A percentile compares a stretch with the other conserved stretches of the same genome.
phyloP scores from a whole-genome alignment of 1,140 invertebrate genomes.

The Drosophila ercepeae region DNA sequence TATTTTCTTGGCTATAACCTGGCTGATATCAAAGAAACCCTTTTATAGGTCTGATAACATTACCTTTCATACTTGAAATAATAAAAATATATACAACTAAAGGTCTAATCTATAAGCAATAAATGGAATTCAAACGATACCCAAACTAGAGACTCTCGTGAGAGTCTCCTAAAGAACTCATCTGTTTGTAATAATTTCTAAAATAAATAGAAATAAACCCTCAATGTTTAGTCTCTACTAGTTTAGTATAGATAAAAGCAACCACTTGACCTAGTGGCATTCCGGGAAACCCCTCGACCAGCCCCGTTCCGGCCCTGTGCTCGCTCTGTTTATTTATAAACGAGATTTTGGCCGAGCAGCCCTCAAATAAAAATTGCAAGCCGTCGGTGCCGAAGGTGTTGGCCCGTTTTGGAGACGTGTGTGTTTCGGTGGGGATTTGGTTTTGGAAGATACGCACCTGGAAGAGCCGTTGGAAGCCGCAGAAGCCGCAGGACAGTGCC shows the following conservation, averaged over 20 bases:
- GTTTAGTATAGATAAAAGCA: neutral
- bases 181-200: too few species aligned
- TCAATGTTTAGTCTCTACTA: neutral
- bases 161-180: too few species aligned
- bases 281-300: neutral
- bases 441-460: slow-evolving; percentile 59
- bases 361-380: slow-evolving; percentile 40
- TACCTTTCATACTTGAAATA: too few species aligned
- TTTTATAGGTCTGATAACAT: too few species aligned
- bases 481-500: slow-evolving; percentile 66
- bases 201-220: neutral
- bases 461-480: slow-evolving; percentile 71
- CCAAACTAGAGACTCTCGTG: too few species aligned
- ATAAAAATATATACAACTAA: too few species aligned
- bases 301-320: slow-evolving; percentile 22
- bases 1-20: too few species aligned
- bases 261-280: slow-evolving; percentile 3
- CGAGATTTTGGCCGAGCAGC: slow-evolving; percentile 35
- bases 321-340: slow-evolving; percentile 72
- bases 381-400: slow-evolving; percentile 4
- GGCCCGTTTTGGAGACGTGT: too few species aligned
- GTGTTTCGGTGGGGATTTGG: neutral
- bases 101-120: too few species aligned
- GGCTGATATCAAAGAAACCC: too few species aligned
- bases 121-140: too few species aligned